Evolutionary conservation across 53 echinoderm and acorn worm species (phyloP).

Genomic region (Glandiceps talaboti): DNA sequence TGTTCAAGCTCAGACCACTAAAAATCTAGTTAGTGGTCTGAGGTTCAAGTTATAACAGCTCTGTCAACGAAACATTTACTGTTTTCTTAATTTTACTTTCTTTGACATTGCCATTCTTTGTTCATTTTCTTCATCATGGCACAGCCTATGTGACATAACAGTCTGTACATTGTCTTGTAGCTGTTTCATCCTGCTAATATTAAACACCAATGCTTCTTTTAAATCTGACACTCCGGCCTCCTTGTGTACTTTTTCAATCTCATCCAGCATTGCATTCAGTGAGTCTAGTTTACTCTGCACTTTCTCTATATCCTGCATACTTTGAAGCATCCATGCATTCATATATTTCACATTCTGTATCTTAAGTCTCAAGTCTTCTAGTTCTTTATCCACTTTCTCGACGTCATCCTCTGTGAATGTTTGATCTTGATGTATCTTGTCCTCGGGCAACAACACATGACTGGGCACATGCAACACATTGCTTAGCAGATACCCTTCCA

Average conservation of each 20-base stretch:
- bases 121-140: no score
- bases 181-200: constrained; percentile 25
- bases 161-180: neutral
- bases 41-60: no score
- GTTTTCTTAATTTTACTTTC: no score
- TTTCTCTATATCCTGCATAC: constrained; percentile 48
- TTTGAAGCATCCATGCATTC: constrained; percentile 51
- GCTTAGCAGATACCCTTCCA: constrained; percentile 78
- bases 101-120: no score
- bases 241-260: constrained; percentile 36
- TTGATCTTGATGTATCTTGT: constrained; percentile 49
- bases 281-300: constrained; percentile 55
- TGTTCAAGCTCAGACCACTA: no score
- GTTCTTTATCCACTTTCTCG: constrained; percentile 37
- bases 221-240: constrained; percentile 65
- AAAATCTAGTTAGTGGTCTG: no score
- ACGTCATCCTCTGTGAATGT: constrained; percentile 48
- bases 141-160: neutral
- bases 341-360: constrained; percentile 68
- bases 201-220: constrained; percentile 62
- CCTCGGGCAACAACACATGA: constrained; percentile 58
- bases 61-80: no score
- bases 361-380: constrained; percentile 52
- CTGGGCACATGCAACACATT: constrained; percentile 88
- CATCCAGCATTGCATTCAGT: constrained; percentile 44